Base-by-base conservation (phyloP, 1,140 invertebrate genomes). In the Brachionus manjavacas region DNA sequence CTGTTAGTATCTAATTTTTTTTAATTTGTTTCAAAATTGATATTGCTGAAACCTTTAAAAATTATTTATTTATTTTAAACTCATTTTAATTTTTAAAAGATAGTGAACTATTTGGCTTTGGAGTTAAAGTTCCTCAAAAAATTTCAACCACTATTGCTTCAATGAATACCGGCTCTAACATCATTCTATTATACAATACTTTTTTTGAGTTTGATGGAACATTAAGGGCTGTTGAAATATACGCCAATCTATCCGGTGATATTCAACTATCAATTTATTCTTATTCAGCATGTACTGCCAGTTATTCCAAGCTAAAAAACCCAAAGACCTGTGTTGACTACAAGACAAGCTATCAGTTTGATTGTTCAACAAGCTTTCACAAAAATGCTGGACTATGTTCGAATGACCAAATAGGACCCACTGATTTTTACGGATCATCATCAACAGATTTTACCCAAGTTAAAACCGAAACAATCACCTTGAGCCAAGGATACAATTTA, bases 211-310 rank as follows among this genome's bases (percentile, higher is more conserved):
- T 23, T 76, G 72, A 76, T 31, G 72, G 72, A 9, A 25, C 12
- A 23, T 49, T 76, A 49, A 46, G 72, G 28, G 72, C 41, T 25
- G 72, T 52, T 76, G 72, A 76, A 76, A 46, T 76, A 25, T 76
- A 76, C 25, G 72, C 72, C 3, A 9, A 20, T 14, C 16, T 23
- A 12, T 8, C 39, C 1, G 72, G 72, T 12, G 20, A 25, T 20
- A 49, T 76, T 11, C 20, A 25, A 23, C 1, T 49, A 14, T 35
- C 41, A 3, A 49, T 76, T 9, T 28, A 14, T 20, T 1, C 4
- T 6, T 35, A 49, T 49, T 25, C 72, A 49, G 11, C 16, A 9
- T 76, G 72, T 25, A 0, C 16, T 12, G 3, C 39, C 11, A 25
- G 12, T 11, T 76, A 52, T 23, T 49, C 41, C 20, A 41, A 35